Evolutionary conservation across 2,113 vertebrate genomes (phyloP).

Genomic region (Syngnathus floridae): DNA sequence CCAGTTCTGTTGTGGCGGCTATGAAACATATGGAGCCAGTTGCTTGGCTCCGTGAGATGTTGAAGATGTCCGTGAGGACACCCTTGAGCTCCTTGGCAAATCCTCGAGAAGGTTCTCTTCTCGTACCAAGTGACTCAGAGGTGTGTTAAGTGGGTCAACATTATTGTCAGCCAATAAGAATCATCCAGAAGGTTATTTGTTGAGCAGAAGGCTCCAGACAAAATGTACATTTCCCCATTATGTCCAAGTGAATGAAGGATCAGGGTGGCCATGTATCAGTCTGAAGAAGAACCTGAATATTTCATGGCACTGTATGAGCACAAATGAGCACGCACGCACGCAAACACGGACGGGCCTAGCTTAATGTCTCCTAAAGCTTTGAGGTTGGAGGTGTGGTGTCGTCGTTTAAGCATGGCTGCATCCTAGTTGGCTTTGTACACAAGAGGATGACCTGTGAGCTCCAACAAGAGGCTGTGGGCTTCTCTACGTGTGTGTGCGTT

Average conservation of each 20-base stretch:
- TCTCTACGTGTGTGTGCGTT: slow-evolving; percentile 12
- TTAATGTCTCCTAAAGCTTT: slow-evolving; percentile 55
- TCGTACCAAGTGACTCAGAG: neutral
- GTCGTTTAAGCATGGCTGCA: slow-evolving; percentile 52
- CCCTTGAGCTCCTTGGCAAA: too few relatives aligned
- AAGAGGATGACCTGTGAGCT: slow-evolving; percentile 54
- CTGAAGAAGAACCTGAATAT: slow-evolving; percentile 50
- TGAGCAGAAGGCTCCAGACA: slow-evolving; percentile 12
- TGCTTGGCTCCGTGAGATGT: too few relatives aligned
- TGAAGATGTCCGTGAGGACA: too few relatives aligned
- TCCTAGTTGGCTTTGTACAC: slow-evolving; percentile 39
- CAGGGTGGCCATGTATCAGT: slow-evolving; percentile 39
- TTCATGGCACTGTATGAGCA: slow-evolving; percentile 51
- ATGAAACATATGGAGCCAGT: too few relatives aligned
- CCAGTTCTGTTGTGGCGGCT: too few relatives aligned
- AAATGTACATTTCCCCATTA: slow-evolving; percentile 10
- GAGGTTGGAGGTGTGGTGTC: slow-evolving; percentile 38
- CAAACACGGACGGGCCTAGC: slow-evolving; percentile 20
- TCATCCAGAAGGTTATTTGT: slow-evolving; percentile 10
- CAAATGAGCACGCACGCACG: slow-evolving; percentile 35
- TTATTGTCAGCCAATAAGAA: slow-evolving; percentile 13
- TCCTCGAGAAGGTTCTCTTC: too few relatives aligned
- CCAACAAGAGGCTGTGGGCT: slow-evolving; percentile 35
- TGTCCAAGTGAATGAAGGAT: slow-evolving; percentile 38
- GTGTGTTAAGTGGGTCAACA: slow-evolving; percentile 47